Evolutionary conservation across 1,140 invertebrate species (phyloP).

Genomic region (Atta texana): DNA sequence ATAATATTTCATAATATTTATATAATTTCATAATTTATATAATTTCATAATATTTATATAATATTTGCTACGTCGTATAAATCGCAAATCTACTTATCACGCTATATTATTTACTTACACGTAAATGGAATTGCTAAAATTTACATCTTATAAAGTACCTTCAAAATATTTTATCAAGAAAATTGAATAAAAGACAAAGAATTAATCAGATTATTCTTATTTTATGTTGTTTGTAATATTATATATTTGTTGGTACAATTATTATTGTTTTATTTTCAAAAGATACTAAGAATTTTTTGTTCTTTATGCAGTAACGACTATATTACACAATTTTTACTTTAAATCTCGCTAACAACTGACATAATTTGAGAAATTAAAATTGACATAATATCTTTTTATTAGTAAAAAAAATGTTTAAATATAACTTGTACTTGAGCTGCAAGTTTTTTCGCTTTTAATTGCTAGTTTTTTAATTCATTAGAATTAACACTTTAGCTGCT

Average conservation of each 20-base stretch:
- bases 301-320: background rate
- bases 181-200: background rate
- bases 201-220: background rate
- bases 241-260: background rate
- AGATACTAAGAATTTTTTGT: background rate
- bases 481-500: background rate
- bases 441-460: background rate
- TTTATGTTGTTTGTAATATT: background rate
- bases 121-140: background rate
- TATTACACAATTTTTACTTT: background rate
- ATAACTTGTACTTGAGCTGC: no score
- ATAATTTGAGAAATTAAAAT: background rate
- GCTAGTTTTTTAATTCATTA: background rate
- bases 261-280: conserved; percentile 9
- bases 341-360: background rate
- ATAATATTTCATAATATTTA: background rate
- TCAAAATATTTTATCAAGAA: background rate
- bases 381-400: background rate
- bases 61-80: background rate
- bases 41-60: background rate
- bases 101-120: no score
- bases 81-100: background rate
- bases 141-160: background rate
- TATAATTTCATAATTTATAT: no score
- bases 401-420: background rate